These are phyloP conservation scores for Drosophila limbata DNA, from an alignment of 2,888 invertebrate species.

Conservation along the genomic window DNA sequence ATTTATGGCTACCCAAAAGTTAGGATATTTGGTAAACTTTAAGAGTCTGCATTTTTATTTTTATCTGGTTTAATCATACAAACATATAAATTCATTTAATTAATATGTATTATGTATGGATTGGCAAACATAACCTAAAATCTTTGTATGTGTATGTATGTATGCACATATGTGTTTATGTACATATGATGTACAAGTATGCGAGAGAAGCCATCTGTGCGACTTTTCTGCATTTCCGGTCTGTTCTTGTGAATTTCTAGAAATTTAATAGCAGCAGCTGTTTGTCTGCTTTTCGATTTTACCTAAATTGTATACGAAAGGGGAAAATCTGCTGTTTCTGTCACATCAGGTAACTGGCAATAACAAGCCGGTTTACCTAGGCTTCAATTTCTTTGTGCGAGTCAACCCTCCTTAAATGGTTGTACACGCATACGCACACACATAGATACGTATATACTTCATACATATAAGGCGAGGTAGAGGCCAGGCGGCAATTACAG, in stretches of 20 bases:
- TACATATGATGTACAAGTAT: background rate
- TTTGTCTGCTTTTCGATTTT: constrained; percentile 48
- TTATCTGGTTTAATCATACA: too few relatives aligned
- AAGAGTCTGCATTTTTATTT: background rate
- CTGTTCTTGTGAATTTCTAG: constrained; percentile 32
- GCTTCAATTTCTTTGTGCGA: constrained; percentile 37
- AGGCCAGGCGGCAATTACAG: constrained; percentile 23
- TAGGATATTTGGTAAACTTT: background rate
- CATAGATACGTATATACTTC: background rate
- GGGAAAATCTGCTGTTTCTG: constrained; percentile 1
- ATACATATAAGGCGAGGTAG: constrained; percentile 21
- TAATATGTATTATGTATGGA: too few relatives aligned
- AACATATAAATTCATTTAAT: too few relatives aligned
- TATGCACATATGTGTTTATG: background rate
- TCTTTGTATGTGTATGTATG: background rate
- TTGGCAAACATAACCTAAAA: constrained; percentile 36
- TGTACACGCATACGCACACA: background rate
- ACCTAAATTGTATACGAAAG: constrained; percentile 1
- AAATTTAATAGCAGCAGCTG: constrained; percentile 57
- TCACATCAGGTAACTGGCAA: constrained; percentile 23
- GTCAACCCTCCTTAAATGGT: constrained; percentile 56
- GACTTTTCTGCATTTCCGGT: constrained; percentile 55
- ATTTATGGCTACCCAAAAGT: background rate
- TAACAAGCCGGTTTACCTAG: constrained; percentile 66
- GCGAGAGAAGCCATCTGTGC: constrained; percentile 47